Evolutionary conservation across 2,888 invertebrate species (phyloP), one percentile per base, ranked within the genome.

Genomic region (Plagodis pulveraria): DNA sequence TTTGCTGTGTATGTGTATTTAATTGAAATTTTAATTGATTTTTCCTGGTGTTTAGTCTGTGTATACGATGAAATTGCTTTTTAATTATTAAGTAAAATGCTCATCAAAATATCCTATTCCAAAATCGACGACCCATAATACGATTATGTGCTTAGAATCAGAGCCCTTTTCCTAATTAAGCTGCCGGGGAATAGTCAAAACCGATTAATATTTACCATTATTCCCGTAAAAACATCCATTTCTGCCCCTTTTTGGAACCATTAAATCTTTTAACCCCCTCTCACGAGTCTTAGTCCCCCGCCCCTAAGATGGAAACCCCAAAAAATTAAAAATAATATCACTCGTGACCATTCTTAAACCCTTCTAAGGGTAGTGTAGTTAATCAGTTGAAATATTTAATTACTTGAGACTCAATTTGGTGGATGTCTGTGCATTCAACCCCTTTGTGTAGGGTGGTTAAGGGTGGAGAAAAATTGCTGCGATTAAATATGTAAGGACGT

Each of bases 361-460:
- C 77, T 80, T 74, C 75, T 73, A 74, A 77, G 77, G 77, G 83
- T 77, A 84, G 79, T 81, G 84, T 77, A 87, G 88, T 91, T 91
- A 91, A 91, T 91, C 89, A 90, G 89, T 80, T 87, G 85, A 91
- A 89, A 91, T 89, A 91, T 90, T 90, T 91, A 91, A 91, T 91
- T 91, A 90, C 83, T 76, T 73, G 71, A 65, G 76, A 75, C 77
- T 74, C 78, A 76, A 77, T 78, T 76, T 81, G 59, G 81, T 74
- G 76, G 74, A 78, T 81, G 84, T 81, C 83, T 72, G 78, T 61
- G 64, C 63, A 50, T 70, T 63, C 70, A 73, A 75, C 78, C 79
- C 78, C 70, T 83, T 80, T 70, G 56, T 54, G 45, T 73, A 70
- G 58, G 34, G 67, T 5, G 51, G 67, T 62, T 67, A 59, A 48